Percentiles rank a stretch among this genome's conserved stretches.
These are phyloP conservation scores for Grammomys dolichurus DNA, from an alignment of 2,113 vertebrate species.

Conservation along the genomic window DNA sequence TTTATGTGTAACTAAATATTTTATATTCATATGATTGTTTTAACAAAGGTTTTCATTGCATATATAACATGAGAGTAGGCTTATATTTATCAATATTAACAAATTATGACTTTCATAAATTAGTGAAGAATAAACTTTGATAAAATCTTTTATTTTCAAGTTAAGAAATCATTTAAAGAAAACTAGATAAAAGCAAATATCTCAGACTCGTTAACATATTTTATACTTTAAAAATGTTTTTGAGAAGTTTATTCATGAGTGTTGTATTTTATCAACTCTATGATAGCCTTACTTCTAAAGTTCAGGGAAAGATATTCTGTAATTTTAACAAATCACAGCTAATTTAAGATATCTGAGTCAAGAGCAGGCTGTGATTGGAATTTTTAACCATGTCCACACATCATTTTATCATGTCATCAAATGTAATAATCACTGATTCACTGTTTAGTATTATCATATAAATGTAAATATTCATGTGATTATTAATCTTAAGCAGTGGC, in stretches of 20 bases:
- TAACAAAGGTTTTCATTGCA: not conserved
- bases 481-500: not conserved
- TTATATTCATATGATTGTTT: not conserved
- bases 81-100: not conserved
- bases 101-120: not conserved
- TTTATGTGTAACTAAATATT: not conserved
- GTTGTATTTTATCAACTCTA: not conserved
- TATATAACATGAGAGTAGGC: not conserved
- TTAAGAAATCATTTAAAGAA: not conserved
- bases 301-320: not conserved
- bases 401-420: not conserved
- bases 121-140: not conserved
- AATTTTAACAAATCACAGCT: not conserved
- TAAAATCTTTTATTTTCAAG: not conserved
- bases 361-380: not conserved
- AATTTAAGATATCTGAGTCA: not conserved
- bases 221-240: no score
- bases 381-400: constrained; percentile 6
- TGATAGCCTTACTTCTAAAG: not conserved
- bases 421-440: not conserved
- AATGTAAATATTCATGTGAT: not conserved
- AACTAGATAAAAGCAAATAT: not conserved
- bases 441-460: constrained; percentile 14
- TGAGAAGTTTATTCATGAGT: not conserved
- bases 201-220: not conserved